Percentiles rank a stretch among this genome's conserved stretches.
Evolutionary conservation across 2,113 vertebrate genomes (phyloP).

Genomic region (Crotalus tigris): DNA sequence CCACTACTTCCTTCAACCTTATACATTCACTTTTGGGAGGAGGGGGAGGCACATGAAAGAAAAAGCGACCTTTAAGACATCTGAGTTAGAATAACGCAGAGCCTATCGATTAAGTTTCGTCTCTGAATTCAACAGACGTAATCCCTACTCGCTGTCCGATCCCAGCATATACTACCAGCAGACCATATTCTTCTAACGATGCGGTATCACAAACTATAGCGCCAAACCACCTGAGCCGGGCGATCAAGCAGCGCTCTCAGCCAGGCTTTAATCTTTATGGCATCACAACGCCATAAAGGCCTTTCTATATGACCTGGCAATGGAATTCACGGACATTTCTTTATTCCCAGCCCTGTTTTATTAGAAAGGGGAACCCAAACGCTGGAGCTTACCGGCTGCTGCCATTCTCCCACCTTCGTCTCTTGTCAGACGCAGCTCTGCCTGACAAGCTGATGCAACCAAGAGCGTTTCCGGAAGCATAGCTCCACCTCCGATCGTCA

Average conservation of each 20-base stretch:
- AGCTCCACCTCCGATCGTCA: not conserved
- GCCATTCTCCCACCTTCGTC: conserved; percentile 5
- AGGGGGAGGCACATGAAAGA: not conserved
- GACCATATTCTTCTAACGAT: not conserved
- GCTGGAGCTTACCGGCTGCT: conserved; percentile 14
- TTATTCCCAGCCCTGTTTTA: not conserved
- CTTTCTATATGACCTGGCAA: no score
- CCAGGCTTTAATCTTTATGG: not conserved
- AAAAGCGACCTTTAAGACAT: not conserved
- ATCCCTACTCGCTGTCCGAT: not conserved
- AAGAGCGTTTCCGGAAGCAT: conserved; percentile 36
- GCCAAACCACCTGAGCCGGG: not conserved
- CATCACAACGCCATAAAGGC: no score
- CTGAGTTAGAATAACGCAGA: not conserved
- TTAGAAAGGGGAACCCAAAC: not conserved
- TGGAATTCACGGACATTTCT: no score
- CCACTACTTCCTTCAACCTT: not conserved
- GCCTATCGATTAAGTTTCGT: not conserved
- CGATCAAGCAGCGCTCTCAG: not conserved
- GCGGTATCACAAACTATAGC: not conserved
- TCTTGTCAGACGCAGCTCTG: not conserved
- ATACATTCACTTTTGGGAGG: not conserved
- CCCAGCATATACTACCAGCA: not conserved
- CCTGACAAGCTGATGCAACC: conserved; percentile 43
- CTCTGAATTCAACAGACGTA: not conserved